Evolutionary conservation across 2,888 invertebrate species (phyloP), one percentile per base, ranked within the genome.

Genomic region (Euzetes globulus): DNA sequence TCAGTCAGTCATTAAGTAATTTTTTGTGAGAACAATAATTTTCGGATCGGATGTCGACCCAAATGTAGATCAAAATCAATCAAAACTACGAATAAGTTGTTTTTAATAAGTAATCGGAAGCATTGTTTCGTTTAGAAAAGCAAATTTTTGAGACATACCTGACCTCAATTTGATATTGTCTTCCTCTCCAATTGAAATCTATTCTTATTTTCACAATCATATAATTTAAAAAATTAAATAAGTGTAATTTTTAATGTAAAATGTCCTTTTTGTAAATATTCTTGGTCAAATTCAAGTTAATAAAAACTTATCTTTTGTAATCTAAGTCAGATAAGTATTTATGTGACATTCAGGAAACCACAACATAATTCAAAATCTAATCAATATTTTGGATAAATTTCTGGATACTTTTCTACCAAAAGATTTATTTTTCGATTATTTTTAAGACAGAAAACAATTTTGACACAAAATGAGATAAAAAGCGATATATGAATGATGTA

Each of bases 401-500:
- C n/a, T n/a, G n/a, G n/a, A n/a, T n/a, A n/a, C n/a, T n/a, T 55
- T 55, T 55, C 55, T 7, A 9, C 5, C 13, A 9, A 13, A 25
- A 55, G 55, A 55, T 55, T 55, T 9, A 55, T 25, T 55, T 11
- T 13, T 55, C 22, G 55, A 55, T 55, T 55, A 9, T 1, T 55
- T 17, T 22, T 22, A 22, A 22, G 19, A 55, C 22, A 55, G 55
- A 22, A 55, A 55, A 55, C 19, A 19, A 17, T 13, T 55, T 55
- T 55, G 55, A 55, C 55, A 22, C 22, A 22, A 22, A 55, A 55
- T 41, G 22, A 55, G 55, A 55, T 55, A 55, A 55, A 58, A 60
- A 60, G 60, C 29, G 60, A 33, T 60, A 33, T 60, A 60, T 60
- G 60, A 60, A 60, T 60, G 60, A 60, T 60, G 60, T 60, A 60